Percentiles rank a stretch among this genome's conserved stretches.
phyloP scores from a whole-genome alignment of 2,113 vertebrate genomes.

The Scopus umbretta region DNA sequence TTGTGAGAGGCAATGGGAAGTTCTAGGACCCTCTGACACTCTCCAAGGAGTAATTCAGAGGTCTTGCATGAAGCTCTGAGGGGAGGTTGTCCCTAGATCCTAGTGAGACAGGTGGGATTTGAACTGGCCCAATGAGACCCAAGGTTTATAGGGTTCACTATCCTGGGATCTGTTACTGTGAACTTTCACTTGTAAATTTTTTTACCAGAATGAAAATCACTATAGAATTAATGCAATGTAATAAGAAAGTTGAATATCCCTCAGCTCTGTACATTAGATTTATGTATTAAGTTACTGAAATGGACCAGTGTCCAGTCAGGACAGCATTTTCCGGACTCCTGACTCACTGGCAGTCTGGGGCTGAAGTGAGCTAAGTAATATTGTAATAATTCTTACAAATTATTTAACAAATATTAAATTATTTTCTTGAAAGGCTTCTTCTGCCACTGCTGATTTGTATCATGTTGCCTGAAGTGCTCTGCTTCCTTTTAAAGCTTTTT shows the following conservation, averaged over 20 bases:
- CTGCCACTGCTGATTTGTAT: conserved; percentile 3
- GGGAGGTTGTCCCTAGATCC: background rate
- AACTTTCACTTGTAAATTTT: background rate
- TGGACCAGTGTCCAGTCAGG: conserved; percentile 5
- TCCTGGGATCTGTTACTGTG: background rate
- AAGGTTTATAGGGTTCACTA: background rate
- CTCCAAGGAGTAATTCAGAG: background rate
- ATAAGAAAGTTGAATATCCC: conserved; percentile 12
- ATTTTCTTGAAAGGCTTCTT: conserved; percentile 51
- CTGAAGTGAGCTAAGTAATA: conserved; percentile 21
- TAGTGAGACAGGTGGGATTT: background rate
- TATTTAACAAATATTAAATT: conserved; percentile 49
- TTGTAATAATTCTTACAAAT: conserved; percentile 43
- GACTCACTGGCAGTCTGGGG: background rate
- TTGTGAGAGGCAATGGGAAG: background rate
- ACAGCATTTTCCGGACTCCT: background rate
- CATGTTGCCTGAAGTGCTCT: background rate
- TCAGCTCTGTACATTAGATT: conserved; percentile 10
- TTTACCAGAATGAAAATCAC: background rate
- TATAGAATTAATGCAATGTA: background rate
- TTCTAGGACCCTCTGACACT: background rate
- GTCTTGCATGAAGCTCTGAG: background rate
- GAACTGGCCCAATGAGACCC: background rate
- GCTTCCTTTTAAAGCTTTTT: conserved; percentile 37
- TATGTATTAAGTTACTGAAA: conserved; percentile 43